phyloP scores from a whole-genome alignment of 2,888 invertebrate species.

The Eumacrocentrus americanus region DNA sequence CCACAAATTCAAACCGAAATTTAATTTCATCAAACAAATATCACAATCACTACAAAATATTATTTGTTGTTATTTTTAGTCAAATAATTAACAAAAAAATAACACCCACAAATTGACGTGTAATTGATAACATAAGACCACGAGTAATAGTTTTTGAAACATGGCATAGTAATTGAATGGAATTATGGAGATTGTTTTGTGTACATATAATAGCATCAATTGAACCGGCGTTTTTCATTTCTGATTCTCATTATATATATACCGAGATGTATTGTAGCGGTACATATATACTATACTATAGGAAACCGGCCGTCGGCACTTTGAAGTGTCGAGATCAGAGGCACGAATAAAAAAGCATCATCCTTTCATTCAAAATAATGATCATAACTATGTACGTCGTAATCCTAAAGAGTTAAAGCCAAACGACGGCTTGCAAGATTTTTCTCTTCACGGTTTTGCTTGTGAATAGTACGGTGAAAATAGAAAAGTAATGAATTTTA shows the following conservation, averaged over 20 bases:
- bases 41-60: not conserved
- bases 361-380: constrained; percentile 23
- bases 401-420: constrained; percentile 26
- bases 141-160: too few species aligned
- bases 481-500: constrained; percentile 43
- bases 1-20: constrained; percentile 1
- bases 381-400: constrained; percentile 25
- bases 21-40: constrained; percentile 12
- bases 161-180: too few species aligned
- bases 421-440: constrained; percentile 27
- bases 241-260: too few species aligned
- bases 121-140: too few species aligned
- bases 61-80: not conserved
- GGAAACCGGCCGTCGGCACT: constrained; percentile 22
- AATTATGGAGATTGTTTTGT: too few species aligned
- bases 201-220: too few species aligned
- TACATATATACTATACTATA: not conserved
- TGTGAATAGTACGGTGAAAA: constrained; percentile 33
- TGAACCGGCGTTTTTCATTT: not conserved
- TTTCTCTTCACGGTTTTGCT: constrained; percentile 9
- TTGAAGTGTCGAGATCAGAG: constrained; percentile 12
- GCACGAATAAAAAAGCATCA: constrained; percentile 6
- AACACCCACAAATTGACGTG: not conserved
- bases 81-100: too few species aligned
- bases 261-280: not conserved